phyloP scores from a whole-genome alignment of 2,113 vertebrate genomes.

The Misgurnus mizolepis region DNA sequence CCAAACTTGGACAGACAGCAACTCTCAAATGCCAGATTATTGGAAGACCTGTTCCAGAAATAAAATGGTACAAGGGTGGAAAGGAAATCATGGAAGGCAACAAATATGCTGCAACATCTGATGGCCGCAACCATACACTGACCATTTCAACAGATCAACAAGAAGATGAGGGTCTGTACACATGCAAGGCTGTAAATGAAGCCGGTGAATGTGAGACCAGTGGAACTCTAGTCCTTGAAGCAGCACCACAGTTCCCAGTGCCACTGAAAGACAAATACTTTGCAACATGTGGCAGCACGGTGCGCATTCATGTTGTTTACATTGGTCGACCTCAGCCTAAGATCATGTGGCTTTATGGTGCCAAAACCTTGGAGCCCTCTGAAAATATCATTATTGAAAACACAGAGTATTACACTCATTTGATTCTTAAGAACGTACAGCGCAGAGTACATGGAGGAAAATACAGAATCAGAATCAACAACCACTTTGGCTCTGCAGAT shows the following conservation, averaged over 20 bases:
- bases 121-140: slow-evolving; percentile 92
- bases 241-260: slow-evolving; percentile 89
- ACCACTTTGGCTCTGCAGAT: slow-evolving; percentile 88
- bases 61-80: slow-evolving; percentile 93
- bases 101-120: slow-evolving; percentile 96
- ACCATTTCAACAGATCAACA: slow-evolving; percentile 92
- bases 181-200: slow-evolving; percentile 89
- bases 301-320: slow-evolving; percentile 90
- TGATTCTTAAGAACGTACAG: slow-evolving; percentile 93
- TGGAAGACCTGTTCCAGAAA: slow-evolving; percentile 93
- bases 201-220: slow-evolving; percentile 90
- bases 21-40: slow-evolving; percentile 95
- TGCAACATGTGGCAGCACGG: slow-evolving; percentile 84
- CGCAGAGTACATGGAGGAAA: slow-evolving; percentile 90
- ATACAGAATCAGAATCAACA: slow-evolving; percentile 96
- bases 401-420: slow-evolving; percentile 95
- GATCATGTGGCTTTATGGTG: slow-evolving; percentile 92
- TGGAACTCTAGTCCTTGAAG: slow-evolving; percentile 87
- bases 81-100: slow-evolving; percentile 92
- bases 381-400: slow-evolving; percentile 91
- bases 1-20: slow-evolving; percentile 88
- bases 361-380: slow-evolving; percentile 86
- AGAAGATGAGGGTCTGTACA: slow-evolving; percentile 95
- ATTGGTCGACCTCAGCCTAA: slow-evolving; percentile 93
- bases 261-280: slow-evolving; percentile 89